Evolutionary conservation across 2,797 vertebrate genomes (phyloP).

Genomic region (Rousettus madagascariensis): DNA sequence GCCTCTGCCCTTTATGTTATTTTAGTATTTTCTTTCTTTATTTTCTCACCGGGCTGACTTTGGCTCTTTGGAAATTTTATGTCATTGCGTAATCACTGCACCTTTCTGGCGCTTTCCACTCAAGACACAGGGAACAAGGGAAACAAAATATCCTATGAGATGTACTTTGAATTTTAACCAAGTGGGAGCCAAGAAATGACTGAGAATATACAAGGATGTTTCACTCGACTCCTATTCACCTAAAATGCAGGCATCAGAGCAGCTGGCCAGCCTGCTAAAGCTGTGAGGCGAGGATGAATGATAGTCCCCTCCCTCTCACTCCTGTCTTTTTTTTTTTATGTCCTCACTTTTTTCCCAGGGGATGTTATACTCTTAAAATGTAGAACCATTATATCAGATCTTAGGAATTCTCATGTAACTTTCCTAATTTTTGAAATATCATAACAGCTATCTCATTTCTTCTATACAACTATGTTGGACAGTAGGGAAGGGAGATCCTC

Average conservation of each 20-base stretch:
- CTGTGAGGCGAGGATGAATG: not conserved
- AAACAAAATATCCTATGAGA: constrained; percentile 55
- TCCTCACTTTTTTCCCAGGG: not conserved
- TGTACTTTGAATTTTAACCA: constrained; percentile 3
- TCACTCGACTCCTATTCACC: not conserved
- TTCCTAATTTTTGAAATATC: constrained; percentile 1
- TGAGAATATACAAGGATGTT: not conserved
- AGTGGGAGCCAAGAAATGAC: not conserved
- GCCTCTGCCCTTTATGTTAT: constrained; percentile 71
- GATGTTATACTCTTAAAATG: not conserved
- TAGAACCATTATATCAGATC: not conserved
- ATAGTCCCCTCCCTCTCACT: not conserved
- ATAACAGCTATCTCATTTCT: not conserved
- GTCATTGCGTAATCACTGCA: constrained; percentile 56
- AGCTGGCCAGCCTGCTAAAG: not conserved
- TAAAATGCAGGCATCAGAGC: not conserved
- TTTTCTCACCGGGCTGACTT: constrained; percentile 65
- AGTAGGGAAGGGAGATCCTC: not conserved
- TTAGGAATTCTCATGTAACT: not conserved
- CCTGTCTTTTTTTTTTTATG: not conserved
- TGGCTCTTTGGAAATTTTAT: constrained; percentile 60
- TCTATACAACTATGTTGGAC: not conserved
- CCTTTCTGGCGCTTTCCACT: constrained; percentile 55
- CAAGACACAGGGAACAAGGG: not conserved
- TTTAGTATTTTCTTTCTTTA: constrained; percentile 77